phyloP scores from a whole-genome alignment of 2,113 vertebrate species.

The Pelecanus crispus region DNA sequence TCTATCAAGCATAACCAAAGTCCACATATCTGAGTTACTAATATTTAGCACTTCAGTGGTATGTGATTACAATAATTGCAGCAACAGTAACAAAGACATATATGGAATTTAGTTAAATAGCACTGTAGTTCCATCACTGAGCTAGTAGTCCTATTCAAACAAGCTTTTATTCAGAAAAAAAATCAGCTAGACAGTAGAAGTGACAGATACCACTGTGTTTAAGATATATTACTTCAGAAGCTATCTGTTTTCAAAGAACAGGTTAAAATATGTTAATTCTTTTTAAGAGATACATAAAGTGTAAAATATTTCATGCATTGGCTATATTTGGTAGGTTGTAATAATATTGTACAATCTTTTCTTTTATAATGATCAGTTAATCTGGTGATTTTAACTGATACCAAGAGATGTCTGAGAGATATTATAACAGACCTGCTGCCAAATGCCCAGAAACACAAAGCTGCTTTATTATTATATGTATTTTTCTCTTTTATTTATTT shows the following conservation, averaged over 20 bases:
- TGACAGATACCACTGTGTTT: conserved; percentile 25
- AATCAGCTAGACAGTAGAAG: background rate
- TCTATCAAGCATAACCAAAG: conserved; percentile 65
- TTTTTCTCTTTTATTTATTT: conserved; percentile 33
- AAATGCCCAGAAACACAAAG: conserved; percentile 21
- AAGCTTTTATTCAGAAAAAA: conserved; percentile 26
- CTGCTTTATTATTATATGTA: background rate
- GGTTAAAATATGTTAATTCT: background rate
- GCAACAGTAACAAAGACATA: background rate
- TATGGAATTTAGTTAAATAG: conserved; percentile 34
- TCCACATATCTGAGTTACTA: conserved; percentile 47
- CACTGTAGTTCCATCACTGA: conserved; percentile 50
- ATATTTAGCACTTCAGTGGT: conserved; percentile 54
- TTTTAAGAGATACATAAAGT: background rate
- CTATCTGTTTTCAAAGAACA: background rate
- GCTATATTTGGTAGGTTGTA: conserved; percentile 9
- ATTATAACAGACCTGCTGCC: background rate
- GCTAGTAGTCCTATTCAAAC: conserved; percentile 14
- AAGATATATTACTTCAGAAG: conserved; percentile 8
- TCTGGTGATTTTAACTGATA: conserved; percentile 3
- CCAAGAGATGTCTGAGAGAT: background rate
- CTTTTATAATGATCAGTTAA: background rate
- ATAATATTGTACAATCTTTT: conserved; percentile 27
- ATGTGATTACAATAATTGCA: conserved; percentile 33
- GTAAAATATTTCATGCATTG: conserved; percentile 37